Evolutionary conservation across 2,113 vertebrate genomes (phyloP).

Genomic region (Lepisosteus oculatus): DNA sequence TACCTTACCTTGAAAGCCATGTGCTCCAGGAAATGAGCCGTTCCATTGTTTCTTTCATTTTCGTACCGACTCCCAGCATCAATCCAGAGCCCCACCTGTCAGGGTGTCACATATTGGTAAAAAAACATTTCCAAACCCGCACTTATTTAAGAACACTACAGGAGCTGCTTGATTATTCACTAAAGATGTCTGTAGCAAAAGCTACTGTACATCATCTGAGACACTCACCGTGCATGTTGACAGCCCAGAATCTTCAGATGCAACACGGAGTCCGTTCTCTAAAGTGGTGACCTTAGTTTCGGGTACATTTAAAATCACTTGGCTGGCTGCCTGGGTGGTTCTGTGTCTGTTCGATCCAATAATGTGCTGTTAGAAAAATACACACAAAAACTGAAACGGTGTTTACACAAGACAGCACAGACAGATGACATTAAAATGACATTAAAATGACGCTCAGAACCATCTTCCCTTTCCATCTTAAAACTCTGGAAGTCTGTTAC

Average conservation of each 20-base stretch:
- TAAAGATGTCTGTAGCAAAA: background rate
- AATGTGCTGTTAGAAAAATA: constrained; percentile 33
- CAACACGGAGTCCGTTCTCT: constrained; percentile 86
- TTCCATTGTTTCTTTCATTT: constrained; percentile 94
- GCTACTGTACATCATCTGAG: no score
- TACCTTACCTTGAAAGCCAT: constrained; percentile 93
- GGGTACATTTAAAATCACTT: constrained; percentile 84
- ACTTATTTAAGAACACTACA: no score
- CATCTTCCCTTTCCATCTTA: background rate
- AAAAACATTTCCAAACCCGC: background rate
- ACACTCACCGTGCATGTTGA: constrained; percentile 86
- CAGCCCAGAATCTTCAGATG: constrained; percentile 91
- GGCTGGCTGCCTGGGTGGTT: constrained; percentile 67
- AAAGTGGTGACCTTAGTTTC: constrained; percentile 86
- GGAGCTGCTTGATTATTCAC: background rate
- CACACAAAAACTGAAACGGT: background rate
- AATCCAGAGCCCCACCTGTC: constrained; percentile 95
- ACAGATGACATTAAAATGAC: background rate
- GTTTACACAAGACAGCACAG: background rate
- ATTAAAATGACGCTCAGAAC: background rate
- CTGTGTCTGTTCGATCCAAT: constrained; percentile 53
- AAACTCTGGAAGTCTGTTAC: background rate
- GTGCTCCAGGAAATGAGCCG: constrained; percentile 96
- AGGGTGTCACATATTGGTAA: background rate
- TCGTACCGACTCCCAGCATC: constrained; percentile 97